Evolutionary conservation across 2,888 invertebrate genomes (phyloP), one percentile per base, ranked within the genome.

Genomic region (Mythimna vitellina): DNA sequence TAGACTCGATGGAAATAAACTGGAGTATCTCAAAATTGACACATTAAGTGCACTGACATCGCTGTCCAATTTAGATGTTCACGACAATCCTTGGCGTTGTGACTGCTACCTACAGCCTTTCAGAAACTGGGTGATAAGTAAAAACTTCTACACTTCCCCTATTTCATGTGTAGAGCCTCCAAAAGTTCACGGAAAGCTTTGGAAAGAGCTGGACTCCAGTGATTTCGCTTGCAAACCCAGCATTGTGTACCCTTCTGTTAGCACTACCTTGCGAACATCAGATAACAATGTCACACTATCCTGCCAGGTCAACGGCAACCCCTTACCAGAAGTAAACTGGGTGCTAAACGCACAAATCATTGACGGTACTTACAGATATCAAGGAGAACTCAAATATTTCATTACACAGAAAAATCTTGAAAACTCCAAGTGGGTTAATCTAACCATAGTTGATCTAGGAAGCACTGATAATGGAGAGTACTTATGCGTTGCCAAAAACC

Each of bases 11-110:
- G 97, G 97, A 54, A 99, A 99, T 91, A 97, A 97, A 87, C 93
- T 99, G 69, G 97, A 97, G 67, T 96, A 96, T 67, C 92, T 99
- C 63, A 97, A 97, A 86, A 95, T 97, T 62, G 97, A 97, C 75
- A 97, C 97, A 9, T 97, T 98, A 73, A 96, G 96, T 70, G 96
- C 97, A 49, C 93, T 98, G 67, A 96, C 96, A 3, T 97, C 97
- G 79, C 92, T 99, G 67, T 97, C 97, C 38, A 98, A 98, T 86
- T 94, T 99, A 58, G 97, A 97, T 69, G 96, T 99, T 1, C 97
- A 97, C 80, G 97, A 97, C 77, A 99, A 99, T 90, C 98, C 98
- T 0, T 99, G 99, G 99, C 97, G 97, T 76, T 99, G 99, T 89
- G 98, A 99, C 89, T 99, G 99, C 88, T 97, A 97, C 79, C 94